These are phyloP conservation scores for Chelon auratus DNA, from an alignment of 2,797 vertebrate species.

Conservation along the genomic window DNA sequence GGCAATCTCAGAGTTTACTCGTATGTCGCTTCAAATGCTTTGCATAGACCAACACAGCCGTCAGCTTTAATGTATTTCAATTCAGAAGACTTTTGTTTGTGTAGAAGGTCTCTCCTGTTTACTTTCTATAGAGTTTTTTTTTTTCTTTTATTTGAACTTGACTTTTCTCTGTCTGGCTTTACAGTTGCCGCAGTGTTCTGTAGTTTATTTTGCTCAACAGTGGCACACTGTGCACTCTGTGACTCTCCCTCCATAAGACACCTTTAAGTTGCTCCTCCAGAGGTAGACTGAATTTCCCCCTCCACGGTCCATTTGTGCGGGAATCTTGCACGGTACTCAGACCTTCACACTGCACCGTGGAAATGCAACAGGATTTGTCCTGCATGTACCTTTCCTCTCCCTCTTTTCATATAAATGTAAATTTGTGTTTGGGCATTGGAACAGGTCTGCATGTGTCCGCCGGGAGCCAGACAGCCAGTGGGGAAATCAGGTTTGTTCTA, in stretches of 20 bases:
- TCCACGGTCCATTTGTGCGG: constrained; percentile 66
- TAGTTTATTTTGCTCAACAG: constrained; percentile 60
- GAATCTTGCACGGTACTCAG: constrained; percentile 60
- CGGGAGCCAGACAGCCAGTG: constrained; percentile 60
- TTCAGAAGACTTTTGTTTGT: constrained; percentile 21
- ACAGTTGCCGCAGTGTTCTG: constrained; percentile 56
- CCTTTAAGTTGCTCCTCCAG: constrained; percentile 65
- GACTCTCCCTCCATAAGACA: constrained; percentile 60
- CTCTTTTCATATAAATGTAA: constrained; percentile 84
- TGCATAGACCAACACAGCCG: not conserved
- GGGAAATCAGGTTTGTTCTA: constrained; percentile 73
- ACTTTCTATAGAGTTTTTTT: constrained; percentile 24
- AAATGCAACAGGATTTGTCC: constrained; percentile 74
- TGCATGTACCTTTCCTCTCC: constrained; percentile 65
- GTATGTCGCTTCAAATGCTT: constrained; percentile 40
- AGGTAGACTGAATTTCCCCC: constrained; percentile 69
- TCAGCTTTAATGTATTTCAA: constrained; percentile 38
- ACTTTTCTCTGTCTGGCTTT: constrained; percentile 26
- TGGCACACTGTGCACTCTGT: constrained; percentile 58
- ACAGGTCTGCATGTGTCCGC: constrained; percentile 67
- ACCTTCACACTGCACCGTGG: constrained; percentile 68
- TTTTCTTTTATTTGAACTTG: constrained; percentile 16
- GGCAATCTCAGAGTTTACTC: constrained; percentile 27
- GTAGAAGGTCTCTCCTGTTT: constrained; percentile 21
- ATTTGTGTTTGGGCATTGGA: constrained; percentile 77